Evolutionary conservation across 2,888 invertebrate genomes (phyloP).

Genomic region (Xestia c-nigrum): DNA sequence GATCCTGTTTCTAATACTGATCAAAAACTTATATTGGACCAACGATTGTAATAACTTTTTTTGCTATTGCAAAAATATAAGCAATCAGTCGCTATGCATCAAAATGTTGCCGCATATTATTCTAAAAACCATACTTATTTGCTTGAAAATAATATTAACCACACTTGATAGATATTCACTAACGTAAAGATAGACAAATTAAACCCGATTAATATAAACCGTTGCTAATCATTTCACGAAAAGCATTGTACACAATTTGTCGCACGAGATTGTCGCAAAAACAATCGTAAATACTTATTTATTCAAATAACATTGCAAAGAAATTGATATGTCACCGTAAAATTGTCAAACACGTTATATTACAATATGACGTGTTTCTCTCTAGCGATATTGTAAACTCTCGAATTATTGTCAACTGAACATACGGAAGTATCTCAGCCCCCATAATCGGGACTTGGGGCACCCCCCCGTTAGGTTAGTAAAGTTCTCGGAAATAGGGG

Average conservation of each 20-base stretch:
- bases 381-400: no score
- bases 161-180: neutral
- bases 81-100: constrained; percentile 1
- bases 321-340: no score
- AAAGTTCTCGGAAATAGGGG: no score
- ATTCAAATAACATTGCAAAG: neutral
- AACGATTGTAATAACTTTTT: no score
- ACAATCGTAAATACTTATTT: neutral
- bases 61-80: neutral
- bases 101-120: neutral
- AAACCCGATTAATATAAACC: neutral
- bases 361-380: no score
- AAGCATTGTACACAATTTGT: neutral
- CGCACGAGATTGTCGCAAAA: neutral
- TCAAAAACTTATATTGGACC: no score
- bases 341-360: no score
- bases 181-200: neutral
- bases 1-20: no score
- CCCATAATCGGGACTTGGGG: no score
- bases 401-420: no score
- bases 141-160: neutral
- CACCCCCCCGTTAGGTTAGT: no score
- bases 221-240: neutral
- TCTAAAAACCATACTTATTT: neutral
- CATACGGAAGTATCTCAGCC: no score